Base-by-base conservation (phyloP, 2,797 vertebrate genomes). In the Sitta carolinensis region DNA sequence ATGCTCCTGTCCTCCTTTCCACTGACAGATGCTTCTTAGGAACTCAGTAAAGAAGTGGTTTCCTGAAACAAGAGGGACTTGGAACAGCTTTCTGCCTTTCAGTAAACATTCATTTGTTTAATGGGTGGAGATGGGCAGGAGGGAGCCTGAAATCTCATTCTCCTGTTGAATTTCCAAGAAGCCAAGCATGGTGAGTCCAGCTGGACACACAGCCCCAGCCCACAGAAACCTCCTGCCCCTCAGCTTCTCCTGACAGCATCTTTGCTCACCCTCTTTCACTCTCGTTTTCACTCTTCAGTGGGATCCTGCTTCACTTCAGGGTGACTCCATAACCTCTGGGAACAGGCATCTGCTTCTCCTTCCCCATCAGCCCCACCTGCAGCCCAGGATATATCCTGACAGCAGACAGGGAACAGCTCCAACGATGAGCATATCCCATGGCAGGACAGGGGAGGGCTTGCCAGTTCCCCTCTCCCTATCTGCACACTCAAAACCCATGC, bases 21-120 rank as follows among this genome's bases (percentile, higher is more conserved):
- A 3, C 17, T 32, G 47, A 30, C 9, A 69, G 34, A 50, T 5
- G 2, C 34, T 82, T 73, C 50, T 55, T 26, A 62, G 0, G 0
- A 70, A 78, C 38, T 58, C 16, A 30, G 83, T 59, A 61, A 81
- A 22, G 51, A 84, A 80, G 29, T 4, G 11, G 8, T 84, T 95
- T 95, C 69, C 92, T 90, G 95, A 95, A 92, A 91, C 5, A 26
- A 79, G 52, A 82, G 10, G 62, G 34, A 11, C 64, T 86, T 67
- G 85, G 74, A 90, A 90, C n/a, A 75, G 50, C 51, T 87, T 76
- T 80, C 40, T 80, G 84, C 42, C 48, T 95, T 84, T 96, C 92
- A 87, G 89, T 93, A 96, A 96, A 91, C 38, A 58, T 20, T 66
- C 55, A 84, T 93, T 89, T 90, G 43, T 94, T 94, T 94, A 93